phyloP scores from a whole-genome alignment of 1,140 invertebrate species.

The Lepidurus arcticus region DNA sequence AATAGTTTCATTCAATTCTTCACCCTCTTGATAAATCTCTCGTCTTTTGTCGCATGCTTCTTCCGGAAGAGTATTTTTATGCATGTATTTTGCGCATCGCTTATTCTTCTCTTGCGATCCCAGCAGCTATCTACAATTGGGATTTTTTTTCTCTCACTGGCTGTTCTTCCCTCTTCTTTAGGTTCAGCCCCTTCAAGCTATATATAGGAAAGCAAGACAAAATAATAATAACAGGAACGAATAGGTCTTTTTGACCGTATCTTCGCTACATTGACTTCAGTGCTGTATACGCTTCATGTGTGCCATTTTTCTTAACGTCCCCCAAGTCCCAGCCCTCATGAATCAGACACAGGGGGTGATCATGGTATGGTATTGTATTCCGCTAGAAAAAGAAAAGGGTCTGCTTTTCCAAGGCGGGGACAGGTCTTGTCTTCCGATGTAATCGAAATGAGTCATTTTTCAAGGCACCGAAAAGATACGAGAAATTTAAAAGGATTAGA shows the following conservation, averaged over 20 bases:
- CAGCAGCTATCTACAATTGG: neutral
- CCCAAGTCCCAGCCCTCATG: constrained; percentile 5
- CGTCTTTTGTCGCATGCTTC: neutral
- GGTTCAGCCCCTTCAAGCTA: neutral
- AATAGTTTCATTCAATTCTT: constrained; percentile 11
- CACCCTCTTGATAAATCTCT: neutral
- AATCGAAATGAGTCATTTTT: neutral
- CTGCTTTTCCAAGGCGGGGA: neutral
- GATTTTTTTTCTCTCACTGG: neutral
- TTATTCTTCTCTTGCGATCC: neutral
- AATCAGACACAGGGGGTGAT: constrained; percentile 9
- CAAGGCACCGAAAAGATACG: neutral
- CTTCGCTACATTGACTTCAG: constrained; percentile 18
- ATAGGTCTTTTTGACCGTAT: neutral
- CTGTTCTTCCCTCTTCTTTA: neutral
- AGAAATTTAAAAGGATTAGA: too few relatives aligned
- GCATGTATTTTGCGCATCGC: constrained; percentile 15
- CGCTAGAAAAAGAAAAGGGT: neutral
- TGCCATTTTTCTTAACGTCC: neutral
- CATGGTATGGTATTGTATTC: neutral
- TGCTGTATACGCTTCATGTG: constrained; percentile 10
- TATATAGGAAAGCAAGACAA: neutral
- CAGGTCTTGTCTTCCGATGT: neutral
- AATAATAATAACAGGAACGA: neutral
- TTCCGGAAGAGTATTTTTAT: constrained; percentile 4